phyloP scores from a whole-genome alignment of 2,113 vertebrate genomes.

The Sebastes schlegelii region DNA sequence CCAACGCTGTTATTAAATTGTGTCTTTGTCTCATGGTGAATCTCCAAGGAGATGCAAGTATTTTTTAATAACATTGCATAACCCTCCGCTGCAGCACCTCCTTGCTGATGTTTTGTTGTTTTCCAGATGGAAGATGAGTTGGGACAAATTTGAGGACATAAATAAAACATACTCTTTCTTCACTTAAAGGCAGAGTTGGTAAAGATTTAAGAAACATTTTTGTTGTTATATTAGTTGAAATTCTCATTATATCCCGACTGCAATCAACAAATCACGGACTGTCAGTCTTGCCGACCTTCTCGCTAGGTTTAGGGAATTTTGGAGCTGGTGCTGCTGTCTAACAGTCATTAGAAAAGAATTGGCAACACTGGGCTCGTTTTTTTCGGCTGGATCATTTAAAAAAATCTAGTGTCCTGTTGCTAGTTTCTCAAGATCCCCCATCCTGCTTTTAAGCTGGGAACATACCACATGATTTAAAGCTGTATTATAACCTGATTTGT shows the following conservation, averaged over 20 bases:
- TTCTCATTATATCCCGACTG: no score
- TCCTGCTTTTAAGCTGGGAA: background rate
- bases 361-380: no score
- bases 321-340: no score
- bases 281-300: no score
- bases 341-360: no score
- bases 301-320: no score
- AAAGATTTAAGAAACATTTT: no score
- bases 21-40: background rate
- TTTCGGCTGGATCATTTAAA: no score
- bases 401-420: no score
- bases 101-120: constrained; percentile 22
- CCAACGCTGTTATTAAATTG: background rate
- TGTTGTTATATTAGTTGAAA: no score
- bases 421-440: no score
- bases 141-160: background rate
- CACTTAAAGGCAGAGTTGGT: background rate
- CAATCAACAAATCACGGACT: no score
- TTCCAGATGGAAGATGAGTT: constrained; percentile 4
- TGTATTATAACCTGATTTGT: background rate
- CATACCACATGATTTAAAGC: background rate
- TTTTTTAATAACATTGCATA: background rate
- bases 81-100: background rate
- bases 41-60: background rate
- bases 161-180: background rate